These are phyloP conservation scores for Liposcelis brunnea DNA, from an alignment of 2,888 invertebrate species.

Conservation along the genomic window DNA sequence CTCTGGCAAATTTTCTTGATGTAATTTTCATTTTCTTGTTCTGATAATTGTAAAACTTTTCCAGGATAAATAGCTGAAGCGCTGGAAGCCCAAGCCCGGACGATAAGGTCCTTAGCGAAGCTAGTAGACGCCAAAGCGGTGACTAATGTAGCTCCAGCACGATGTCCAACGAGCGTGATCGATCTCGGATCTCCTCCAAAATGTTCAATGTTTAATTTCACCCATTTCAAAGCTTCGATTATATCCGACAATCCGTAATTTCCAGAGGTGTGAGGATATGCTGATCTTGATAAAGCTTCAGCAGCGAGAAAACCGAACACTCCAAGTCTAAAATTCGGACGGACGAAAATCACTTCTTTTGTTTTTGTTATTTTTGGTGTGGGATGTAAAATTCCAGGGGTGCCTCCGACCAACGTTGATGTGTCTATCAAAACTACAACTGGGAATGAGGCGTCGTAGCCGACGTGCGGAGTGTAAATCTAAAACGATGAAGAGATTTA, in stretches of 20 bases:
- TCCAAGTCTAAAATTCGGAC: conserved; percentile 69
- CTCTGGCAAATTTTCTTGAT: conserved; percentile 28
- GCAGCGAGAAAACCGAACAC: conserved; percentile 58
- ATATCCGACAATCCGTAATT: conserved; percentile 77
- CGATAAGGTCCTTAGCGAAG: conserved; percentile 43
- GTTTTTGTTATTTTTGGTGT: conserved; percentile 58
- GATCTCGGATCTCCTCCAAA: conserved; percentile 66
- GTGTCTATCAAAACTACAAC: conserved; percentile 71
- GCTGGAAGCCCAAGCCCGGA: conserved; percentile 64
- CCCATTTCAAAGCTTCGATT: conserved; percentile 58
- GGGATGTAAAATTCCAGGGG: conserved; percentile 49
- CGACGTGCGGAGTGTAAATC: conserved; percentile 59
- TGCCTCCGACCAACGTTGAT: conserved; percentile 58
- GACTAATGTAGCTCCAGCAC: conserved; percentile 69
- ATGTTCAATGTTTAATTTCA: conserved; percentile 60
- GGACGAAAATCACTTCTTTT: conserved; percentile 67
- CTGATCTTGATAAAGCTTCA: conserved; percentile 46
- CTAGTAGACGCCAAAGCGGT: conserved; percentile 39
- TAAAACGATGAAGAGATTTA: neutral
- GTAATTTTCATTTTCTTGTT: conserved; percentile 41
- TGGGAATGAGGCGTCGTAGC: conserved; percentile 60
- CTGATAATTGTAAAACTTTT: conserved; percentile 38
- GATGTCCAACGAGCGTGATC: conserved; percentile 69
- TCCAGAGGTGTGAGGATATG: conserved; percentile 59
- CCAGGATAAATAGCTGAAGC: conserved; percentile 57